phyloP scores from a whole-genome alignment of 2,797 vertebrate species.

The Myotis pilosus region DNA sequence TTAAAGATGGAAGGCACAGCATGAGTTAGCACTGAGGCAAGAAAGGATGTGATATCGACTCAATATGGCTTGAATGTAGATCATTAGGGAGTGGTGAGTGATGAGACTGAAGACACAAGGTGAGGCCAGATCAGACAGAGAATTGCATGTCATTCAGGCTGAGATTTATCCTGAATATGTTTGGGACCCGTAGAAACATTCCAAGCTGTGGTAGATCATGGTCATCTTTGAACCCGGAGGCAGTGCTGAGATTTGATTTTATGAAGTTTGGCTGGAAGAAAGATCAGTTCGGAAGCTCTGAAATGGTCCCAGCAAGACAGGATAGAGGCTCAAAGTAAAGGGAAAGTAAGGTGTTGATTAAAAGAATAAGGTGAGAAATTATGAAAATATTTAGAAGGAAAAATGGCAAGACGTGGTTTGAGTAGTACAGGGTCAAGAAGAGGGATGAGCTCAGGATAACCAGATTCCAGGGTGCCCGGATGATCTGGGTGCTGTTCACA shows the following conservation, averaged over 20 bases:
- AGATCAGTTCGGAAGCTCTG: neutral
- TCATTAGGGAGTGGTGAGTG: neutral
- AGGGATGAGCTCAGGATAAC: neutral
- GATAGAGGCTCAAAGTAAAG: neutral
- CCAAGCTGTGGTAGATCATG: neutral
- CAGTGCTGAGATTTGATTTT: neutral
- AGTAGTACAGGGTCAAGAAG: neutral
- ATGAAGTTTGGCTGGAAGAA: neutral
- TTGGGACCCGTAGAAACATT: neutral
- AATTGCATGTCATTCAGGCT: neutral
- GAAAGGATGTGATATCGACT: neutral
- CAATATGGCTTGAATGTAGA: neutral
- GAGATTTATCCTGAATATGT: neutral
- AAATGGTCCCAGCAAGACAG: neutral
- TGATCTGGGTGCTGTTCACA: neutral
- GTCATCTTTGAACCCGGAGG: neutral
- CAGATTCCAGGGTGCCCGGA: neutral
- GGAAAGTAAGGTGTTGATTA: neutral
- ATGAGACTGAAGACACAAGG: neutral
- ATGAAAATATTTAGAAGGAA: neutral
- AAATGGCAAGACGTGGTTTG: neutral
- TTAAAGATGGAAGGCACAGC: neutral
- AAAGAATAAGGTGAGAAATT: neutral
- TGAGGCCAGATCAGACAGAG: neutral
- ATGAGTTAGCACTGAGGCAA: neutral